These are phyloP conservation scores for Microctenopoma stevenorrisi DNA, from an alignment of 2,797 vertebrate species.

Conservation along the genomic window DNA sequence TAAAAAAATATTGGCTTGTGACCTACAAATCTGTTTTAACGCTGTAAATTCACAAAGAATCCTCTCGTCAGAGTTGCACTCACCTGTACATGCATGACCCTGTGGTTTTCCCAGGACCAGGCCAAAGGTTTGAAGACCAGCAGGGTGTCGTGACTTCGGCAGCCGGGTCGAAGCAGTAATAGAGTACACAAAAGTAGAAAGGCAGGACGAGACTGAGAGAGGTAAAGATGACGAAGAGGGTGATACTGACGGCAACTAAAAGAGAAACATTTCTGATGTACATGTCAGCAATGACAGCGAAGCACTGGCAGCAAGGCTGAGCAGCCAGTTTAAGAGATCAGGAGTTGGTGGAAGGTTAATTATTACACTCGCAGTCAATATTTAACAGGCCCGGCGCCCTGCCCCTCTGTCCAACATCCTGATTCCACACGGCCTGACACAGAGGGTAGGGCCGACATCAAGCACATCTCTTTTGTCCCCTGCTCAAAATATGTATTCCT, in stretches of 20 bases:
- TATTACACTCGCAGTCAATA: constrained; percentile 85
- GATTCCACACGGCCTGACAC: constrained; percentile 76
- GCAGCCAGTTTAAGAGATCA: constrained; percentile 81
- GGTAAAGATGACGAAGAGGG: not conserved
- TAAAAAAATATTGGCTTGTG: not conserved
- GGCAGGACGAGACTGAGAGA: not conserved
- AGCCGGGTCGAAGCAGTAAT: not conserved
- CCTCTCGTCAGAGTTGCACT: constrained; percentile 38
- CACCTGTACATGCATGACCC: constrained; percentile 58
- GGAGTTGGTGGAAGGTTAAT: constrained; percentile 83
- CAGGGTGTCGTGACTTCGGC: constrained; percentile 11
- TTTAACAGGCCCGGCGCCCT: constrained; percentile 84
- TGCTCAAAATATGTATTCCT: constrained; percentile 48
- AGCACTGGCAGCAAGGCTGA: constrained; percentile 75
- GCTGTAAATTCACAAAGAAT: not conserved
- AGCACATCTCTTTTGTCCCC: constrained; percentile 72
- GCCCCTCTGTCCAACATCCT: constrained; percentile 86
- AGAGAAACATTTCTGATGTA: constrained; percentile 24
- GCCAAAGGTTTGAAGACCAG: constrained; percentile 54
- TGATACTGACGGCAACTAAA: not conserved
- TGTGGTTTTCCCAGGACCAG: constrained; percentile 45
- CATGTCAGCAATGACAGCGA: constrained; percentile 52
- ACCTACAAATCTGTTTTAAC: not conserved
- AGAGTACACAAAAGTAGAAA: constrained; percentile 23
- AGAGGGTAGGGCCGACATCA: constrained; percentile 65